These are phyloP conservation scores for Ophioderma brevispina DNA, from an alignment of 35 echinoderm and acorn worm species.

Conservation along the genomic window DNA sequence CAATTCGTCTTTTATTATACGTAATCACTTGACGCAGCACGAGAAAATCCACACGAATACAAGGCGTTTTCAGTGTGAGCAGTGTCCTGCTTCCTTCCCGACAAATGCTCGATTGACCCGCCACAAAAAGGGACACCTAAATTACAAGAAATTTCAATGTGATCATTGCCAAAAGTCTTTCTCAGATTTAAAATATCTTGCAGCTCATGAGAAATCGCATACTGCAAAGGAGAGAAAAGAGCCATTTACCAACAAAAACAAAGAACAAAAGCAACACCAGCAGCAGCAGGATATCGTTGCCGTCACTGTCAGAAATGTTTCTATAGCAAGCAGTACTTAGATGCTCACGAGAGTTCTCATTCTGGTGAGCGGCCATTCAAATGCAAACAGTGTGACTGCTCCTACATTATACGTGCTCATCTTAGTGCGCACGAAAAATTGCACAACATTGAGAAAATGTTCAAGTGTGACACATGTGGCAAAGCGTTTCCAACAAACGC, in stretches of 20 bases:
- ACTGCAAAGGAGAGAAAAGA: background rate
- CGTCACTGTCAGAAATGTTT: background rate
- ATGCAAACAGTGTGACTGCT: background rate
- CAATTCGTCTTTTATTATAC: background rate
- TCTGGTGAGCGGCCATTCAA: background rate
- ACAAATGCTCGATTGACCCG: background rate
- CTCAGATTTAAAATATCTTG: background rate
- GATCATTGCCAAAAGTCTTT: background rate
- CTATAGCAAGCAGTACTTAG: background rate
- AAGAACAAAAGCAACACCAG: background rate
- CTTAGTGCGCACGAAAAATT: background rate
- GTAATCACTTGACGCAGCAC: background rate
- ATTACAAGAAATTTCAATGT: background rate
- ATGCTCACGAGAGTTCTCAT: background rate
- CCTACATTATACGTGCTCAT: background rate
- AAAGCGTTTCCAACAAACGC: background rate
- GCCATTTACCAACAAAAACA: background rate
- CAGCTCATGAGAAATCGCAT: background rate
- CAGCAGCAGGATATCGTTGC: background rate
- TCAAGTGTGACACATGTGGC: background rate
- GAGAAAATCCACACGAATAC: background rate
- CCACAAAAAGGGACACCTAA: background rate
- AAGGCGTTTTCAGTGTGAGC: background rate
- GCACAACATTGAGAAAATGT: background rate
- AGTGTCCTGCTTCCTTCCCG: background rate